Conservation (phyloP, 2,888 invertebrate species). For the Mythimna pallens region DNA sequence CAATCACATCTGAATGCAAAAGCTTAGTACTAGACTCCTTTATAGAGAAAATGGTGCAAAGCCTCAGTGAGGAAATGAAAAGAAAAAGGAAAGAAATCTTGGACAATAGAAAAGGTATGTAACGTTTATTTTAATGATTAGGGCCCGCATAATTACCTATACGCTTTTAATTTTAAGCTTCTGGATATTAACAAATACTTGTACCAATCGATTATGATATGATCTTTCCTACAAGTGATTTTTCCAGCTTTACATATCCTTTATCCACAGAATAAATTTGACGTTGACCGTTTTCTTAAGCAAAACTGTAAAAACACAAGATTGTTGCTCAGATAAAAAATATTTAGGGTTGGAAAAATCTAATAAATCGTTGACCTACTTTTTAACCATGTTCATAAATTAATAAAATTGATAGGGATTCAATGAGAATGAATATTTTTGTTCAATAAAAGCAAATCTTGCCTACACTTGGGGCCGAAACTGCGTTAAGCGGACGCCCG, state of each 20-base stretch:
- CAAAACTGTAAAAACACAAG: not conserved
- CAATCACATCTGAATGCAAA: constrained; percentile 87
- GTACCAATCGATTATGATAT: not conserved
- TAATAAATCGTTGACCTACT: not conserved
- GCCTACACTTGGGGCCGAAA: too few relatives aligned
- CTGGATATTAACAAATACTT: not conserved
- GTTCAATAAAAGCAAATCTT: not conserved
- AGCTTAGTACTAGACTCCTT: constrained; percentile 93
- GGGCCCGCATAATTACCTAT: constrained; percentile 23
- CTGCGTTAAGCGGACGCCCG: too few relatives aligned
- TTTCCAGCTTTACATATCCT: not conserved
- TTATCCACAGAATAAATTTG: not conserved
- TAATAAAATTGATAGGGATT: not conserved
- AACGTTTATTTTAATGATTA: not conserved
- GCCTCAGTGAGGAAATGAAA: constrained; percentile 91
- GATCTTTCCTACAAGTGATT: not conserved
- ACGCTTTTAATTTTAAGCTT: not conserved
- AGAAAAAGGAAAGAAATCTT: constrained; percentile 89
- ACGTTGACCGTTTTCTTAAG: not conserved
- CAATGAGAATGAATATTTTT: too few relatives aligned
- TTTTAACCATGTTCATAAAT: not conserved
- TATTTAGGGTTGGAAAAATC: not conserved
- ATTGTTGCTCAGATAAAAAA: not conserved
- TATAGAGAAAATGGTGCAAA: constrained; percentile 93
- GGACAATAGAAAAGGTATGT: constrained; percentile 84